These are phyloP conservation scores for Tanytarsus gracilentus DNA, from an alignment of 2,888 invertebrate genomes.

Conservation along the genomic window DNA sequence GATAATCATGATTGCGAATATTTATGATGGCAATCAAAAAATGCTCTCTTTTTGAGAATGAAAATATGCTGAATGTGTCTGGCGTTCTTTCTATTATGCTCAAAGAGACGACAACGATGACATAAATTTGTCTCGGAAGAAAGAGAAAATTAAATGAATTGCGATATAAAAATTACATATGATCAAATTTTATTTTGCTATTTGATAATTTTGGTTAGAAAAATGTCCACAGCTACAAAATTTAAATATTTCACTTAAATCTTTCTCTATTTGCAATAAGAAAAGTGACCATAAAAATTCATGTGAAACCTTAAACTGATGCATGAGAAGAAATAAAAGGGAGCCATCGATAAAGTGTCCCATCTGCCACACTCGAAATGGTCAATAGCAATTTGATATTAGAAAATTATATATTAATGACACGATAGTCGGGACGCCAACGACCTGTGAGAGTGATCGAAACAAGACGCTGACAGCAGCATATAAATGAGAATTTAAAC, in stretches of 20 bases:
- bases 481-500: neutral
- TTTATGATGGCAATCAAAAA: constrained; percentile 22
- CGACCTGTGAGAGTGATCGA: neutral
- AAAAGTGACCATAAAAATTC: neutral
- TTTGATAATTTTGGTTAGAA: too few species aligned
- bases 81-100: too few species aligned
- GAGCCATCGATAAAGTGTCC: too few species aligned
- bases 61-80: constrained; percentile 18
- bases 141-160: neutral
- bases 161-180: too few species aligned
- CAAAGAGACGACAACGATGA: constrained; percentile 6
- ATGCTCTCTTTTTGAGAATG: neutral
- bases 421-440: neutral
- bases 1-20: constrained; percentile 19
- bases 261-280: too few species aligned
- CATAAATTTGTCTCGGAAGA: neutral
- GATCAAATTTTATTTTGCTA: too few species aligned
- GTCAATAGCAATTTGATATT: constrained; percentile 13
- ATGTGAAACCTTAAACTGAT: constrained; percentile 7
- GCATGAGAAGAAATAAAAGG: too few species aligned
- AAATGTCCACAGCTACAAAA: too few species aligned
- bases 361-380: constrained; percentile 20
- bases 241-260: too few species aligned
- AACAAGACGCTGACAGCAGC: constrained; percentile 4
- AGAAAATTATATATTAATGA: constrained; percentile 27